A percentile compares a stretch with the other conserved stretches of the same genome.
Conservation (phyloP, 2,888 invertebrate genomes). For the Mythimna albipuncta region DNA sequence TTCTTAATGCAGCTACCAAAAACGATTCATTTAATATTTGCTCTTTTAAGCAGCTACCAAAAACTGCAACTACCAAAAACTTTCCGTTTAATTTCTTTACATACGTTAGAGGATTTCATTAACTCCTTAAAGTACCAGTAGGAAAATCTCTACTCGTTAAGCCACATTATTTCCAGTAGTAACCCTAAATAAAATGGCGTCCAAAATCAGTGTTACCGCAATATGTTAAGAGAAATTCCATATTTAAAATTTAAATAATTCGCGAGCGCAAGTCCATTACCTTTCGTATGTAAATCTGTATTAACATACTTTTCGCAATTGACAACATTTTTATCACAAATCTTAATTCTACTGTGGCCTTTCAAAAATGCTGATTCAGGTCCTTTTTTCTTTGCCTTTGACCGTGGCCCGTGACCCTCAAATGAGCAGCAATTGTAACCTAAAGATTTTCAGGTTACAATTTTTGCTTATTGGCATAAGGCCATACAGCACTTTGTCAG, state of each 20-base stretch:
- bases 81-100: too few relatives aligned
- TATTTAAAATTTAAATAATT: slow-evolving; percentile 49
- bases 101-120: too few relatives aligned
- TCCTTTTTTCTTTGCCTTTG: slow-evolving; percentile 25
- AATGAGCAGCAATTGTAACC: slow-evolving; percentile 11
- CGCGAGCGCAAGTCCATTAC: slow-evolving; percentile 33
- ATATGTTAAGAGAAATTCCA: slow-evolving; percentile 39
- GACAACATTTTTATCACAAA: slow-evolving; percentile 31
- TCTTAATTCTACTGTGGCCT: slow-evolving; percentile 22
- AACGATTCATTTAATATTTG: too few relatives aligned
- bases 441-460: too few relatives aligned
- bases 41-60: too few relatives aligned
- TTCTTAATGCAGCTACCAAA: too few relatives aligned
- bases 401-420: slow-evolving; percentile 15
- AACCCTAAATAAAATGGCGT: slow-evolving; percentile 10
- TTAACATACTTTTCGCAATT: slow-evolving; percentile 54
- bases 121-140: too few relatives aligned
- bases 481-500: not conserved
- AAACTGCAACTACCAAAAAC: too few relatives aligned
- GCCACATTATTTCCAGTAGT: not conserved
- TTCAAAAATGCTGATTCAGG: slow-evolving; percentile 21
- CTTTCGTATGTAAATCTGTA: slow-evolving; percentile 57
- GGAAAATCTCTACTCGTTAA: not conserved
- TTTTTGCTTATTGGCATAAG: not conserved
- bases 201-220: slow-evolving; percentile 36